Conservation (phyloP, 2,888 invertebrate species). For the Torymus tubicola region DNA sequence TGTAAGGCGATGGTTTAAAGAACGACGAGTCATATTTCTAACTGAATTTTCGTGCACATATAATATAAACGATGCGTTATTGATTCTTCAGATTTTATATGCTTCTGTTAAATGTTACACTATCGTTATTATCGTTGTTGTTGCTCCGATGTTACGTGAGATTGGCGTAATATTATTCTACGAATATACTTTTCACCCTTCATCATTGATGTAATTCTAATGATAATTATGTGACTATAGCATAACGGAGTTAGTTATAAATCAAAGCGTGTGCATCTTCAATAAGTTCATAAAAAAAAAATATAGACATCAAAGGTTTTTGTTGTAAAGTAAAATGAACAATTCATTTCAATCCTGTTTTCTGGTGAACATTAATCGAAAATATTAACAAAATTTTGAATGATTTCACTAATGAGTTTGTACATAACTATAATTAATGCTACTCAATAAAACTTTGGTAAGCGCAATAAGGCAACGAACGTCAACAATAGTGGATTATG, state of each 20-base stretch:
- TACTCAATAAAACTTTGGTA: conserved; percentile 37
- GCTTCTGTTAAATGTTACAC: conserved; percentile 70
- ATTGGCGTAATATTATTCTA: conserved; percentile 43
- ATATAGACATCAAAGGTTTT: not conserved
- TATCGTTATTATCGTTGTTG: conserved; percentile 63
- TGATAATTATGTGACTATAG: conserved; percentile 32
- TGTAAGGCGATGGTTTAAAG: conserved; percentile 52
- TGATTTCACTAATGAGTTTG: conserved; percentile 25
- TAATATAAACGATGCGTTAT: conserved; percentile 65
- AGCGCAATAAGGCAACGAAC: conserved; percentile 40
- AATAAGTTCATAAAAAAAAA: conserved; percentile 9
- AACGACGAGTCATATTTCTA: conserved; percentile 60
- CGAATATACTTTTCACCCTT: conserved; percentile 39
- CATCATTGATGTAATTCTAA: conserved; percentile 43
- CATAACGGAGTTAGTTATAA: conserved; percentile 31
- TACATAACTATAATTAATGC: conserved; percentile 42
- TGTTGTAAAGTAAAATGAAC: not conserved
- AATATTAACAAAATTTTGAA: not conserved
- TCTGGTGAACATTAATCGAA: not conserved
- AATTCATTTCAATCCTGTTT: not conserved
- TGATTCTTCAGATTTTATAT: conserved; percentile 72
- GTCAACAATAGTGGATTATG: not conserved
- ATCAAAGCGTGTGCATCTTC: conserved; percentile 17
- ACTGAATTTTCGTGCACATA: conserved; percentile 63
- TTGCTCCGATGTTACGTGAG: conserved; percentile 47